Percentiles rank a stretch among this genome's conserved stretches.
Conservation (phyloP, 2,113 vertebrate species). For the Pedionomus torquatus region DNA sequence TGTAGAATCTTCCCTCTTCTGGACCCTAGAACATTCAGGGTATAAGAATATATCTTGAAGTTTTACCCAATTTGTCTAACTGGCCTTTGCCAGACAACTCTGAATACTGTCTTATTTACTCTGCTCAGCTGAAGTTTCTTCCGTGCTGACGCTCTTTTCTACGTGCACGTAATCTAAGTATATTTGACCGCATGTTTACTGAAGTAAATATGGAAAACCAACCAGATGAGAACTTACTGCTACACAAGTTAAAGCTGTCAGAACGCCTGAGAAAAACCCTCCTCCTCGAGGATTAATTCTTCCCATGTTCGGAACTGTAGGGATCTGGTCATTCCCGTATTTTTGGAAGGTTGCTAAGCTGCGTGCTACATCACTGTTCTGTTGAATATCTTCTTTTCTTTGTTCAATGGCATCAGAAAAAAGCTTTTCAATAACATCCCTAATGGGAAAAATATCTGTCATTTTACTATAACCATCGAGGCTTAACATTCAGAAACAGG, state of each 20-base stretch:
- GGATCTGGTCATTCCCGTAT: conserved; percentile 80
- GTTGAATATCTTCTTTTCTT: conserved; percentile 84
- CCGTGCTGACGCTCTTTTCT: neutral
- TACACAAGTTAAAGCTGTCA: conserved; percentile 87
- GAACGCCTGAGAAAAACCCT: conserved; percentile 91
- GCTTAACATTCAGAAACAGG: neutral
- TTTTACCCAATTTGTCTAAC: neutral
- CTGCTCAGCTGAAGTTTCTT: neutral
- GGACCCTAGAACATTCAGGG: neutral
- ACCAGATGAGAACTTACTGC: conserved; percentile 80
- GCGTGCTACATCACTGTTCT: conserved; percentile 76
- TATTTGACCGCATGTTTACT: neutral
- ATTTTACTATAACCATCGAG: neutral
- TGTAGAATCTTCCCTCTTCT: neutral
- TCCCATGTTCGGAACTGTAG: conserved; percentile 49
- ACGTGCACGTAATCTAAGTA: neutral
- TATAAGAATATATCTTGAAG: neutral
- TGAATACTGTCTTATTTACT: neutral
- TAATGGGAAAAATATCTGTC: conserved; percentile 58
- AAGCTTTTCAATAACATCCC: conserved; percentile 90
- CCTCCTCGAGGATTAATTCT: conserved; percentile 77
- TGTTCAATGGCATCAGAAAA: conserved; percentile 82
- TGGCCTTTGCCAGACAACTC: neutral
- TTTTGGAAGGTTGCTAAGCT: conserved; percentile 89
- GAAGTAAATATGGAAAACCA: neutral